Base-by-base conservation (phyloP, 2,888 invertebrate species). In the Taenaris catops region DNA sequence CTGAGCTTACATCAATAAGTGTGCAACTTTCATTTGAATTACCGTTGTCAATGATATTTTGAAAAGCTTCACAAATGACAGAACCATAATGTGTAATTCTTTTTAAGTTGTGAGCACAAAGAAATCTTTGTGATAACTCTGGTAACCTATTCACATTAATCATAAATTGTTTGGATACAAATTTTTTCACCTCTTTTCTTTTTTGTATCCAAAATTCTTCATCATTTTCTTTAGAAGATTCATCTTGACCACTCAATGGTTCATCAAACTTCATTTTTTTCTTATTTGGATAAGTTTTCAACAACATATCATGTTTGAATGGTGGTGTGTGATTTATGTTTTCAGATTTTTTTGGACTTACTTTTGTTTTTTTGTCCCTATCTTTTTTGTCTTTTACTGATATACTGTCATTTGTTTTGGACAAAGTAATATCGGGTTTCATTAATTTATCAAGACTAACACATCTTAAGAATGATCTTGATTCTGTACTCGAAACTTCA, bases 381-480 rank as follows among this genome's bases (percentile, higher is more conserved):
- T 34, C 35, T 41, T 40, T 23, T 2, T 27, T 8, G 9, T 29
- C 12, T 43, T 33, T 27, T 38, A n/a, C 21, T 39, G 10, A 12
- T 38, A 33, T 34, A 23, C 7, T 19, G 24, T 1, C 24, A 25
- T 49, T 33, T 21, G 12, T 34, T 5, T 27, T 19, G 7, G 10
- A 1, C 2, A 9, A 9, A 17, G 6, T 12, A 17, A 9, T 7
- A 47, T 72, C 58, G 23, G 75, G 70, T 53, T 72, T 80, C 1
- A 83, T 54, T 46, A 86, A 55, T 51, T 78, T 80, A 25, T 42
- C 67, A 11, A 84, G 55, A 51, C 63, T 78, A 4, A 86, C 75
- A 73, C 81, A 81, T 55, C 83, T 81, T 27, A 86, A 69, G 1
- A 71, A 14, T 3, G 75, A 68, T 45, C 59, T 73, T 28, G 37